phyloP scores from a whole-genome alignment of 2,113 vertebrate species.

The Poeciliopsis turrubarensis region DNA sequence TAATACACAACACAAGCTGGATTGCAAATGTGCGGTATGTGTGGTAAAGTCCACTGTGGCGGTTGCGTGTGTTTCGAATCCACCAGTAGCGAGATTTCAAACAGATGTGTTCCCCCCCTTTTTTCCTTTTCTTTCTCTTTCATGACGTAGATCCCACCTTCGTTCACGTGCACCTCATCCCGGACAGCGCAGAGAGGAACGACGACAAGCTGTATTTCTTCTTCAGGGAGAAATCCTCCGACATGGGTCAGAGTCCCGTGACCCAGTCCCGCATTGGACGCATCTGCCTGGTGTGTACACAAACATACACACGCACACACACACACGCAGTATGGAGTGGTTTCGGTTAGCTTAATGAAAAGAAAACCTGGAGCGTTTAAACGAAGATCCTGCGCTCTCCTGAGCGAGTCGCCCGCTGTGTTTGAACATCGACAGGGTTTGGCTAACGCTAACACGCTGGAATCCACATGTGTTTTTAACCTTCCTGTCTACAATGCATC shows the following conservation, averaged over 20 bases:
- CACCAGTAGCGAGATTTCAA: constrained; percentile 18
- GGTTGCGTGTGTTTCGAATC: constrained; percentile 25
- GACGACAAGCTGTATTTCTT: constrained; percentile 99
- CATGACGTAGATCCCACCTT: constrained; percentile 87
- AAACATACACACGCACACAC: too few species aligned
- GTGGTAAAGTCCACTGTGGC: constrained; percentile 1
- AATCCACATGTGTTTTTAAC: constrained; percentile 77
- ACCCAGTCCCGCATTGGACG: constrained; percentile 94
- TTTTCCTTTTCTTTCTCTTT: not conserved
- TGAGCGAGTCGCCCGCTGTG: constrained; percentile 23
- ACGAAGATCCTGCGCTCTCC: constrained; percentile 32
- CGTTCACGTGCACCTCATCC: constrained; percentile 92
- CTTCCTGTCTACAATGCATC: constrained; percentile 69
- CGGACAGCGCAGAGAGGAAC: constrained; percentile 94
- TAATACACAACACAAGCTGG: constrained; percentile 2
- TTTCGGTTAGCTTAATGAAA: constrained; percentile 55
- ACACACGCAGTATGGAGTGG: not conserved
- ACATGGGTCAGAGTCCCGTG: constrained; percentile 90
- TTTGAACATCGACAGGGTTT: constrained; percentile 57
- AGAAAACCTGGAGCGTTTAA: constrained; percentile 38
- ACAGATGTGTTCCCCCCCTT: constrained; percentile 32
- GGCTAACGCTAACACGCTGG: constrained; percentile 67
- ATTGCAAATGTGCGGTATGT: not conserved
- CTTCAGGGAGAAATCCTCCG: constrained; percentile 94
- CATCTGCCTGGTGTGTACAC: constrained; percentile 91